A percentile compares a stretch with the other conserved stretches of the same genome.
Evolutionary conservation across 2,797 vertebrate species (phyloP).

Genomic region (Pelodytes ibericus): DNA sequence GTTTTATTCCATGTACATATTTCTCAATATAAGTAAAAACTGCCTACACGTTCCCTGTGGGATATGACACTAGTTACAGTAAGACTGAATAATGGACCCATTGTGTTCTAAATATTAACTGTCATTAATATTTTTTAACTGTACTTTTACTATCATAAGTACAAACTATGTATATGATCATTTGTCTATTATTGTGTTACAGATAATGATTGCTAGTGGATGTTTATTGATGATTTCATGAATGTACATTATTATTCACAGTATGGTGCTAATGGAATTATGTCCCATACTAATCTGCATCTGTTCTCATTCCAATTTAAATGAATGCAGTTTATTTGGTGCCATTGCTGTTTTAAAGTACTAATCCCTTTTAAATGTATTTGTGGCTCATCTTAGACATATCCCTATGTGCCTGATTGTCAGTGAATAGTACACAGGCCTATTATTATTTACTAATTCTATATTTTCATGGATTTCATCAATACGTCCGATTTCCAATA

Average conservation of each 20-base stretch:
- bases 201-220: conserved; percentile 48
- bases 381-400: not conserved
- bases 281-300: conserved; percentile 51
- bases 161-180: conserved; percentile 18
- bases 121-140: conserved; percentile 23
- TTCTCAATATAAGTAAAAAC: conserved; percentile 6
- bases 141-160: conserved; percentile 34
- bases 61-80: conserved; percentile 21
- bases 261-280: conserved; percentile 55
- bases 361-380: conserved; percentile 39
- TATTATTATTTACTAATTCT: too few relatives aligned
- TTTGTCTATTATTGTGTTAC: conserved; percentile 36
- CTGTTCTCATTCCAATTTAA: conserved; percentile 51
- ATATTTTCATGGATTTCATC: too few relatives aligned
- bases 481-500: too few relatives aligned
- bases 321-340: conserved; percentile 42
- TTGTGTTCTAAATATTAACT: conserved; percentile 30
- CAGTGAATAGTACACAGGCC: too few relatives aligned
- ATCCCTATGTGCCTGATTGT: not conserved
- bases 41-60: not conserved
- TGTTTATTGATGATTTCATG: conserved; percentile 55
- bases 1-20: not conserved
- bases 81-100: conserved; percentile 5
- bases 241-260: conserved; percentile 55
- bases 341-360: conserved; percentile 31